Evolutionary conservation across 1,140 invertebrate genomes (phyloP), one percentile per base, ranked within the genome.

Genomic region (Physella acuta): DNA sequence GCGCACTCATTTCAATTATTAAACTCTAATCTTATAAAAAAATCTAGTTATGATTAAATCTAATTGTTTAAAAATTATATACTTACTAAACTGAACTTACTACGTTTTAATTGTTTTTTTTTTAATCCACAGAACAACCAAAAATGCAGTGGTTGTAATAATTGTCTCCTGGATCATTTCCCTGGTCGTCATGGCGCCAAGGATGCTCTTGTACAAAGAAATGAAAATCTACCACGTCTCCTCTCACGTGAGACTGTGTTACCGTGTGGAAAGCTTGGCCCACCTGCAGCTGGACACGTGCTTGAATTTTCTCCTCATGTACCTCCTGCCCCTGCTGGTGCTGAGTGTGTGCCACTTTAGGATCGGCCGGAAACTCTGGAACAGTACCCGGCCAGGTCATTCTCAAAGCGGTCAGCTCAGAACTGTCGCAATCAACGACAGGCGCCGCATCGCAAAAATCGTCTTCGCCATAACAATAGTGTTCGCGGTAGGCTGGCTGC

Each of bases 401-500:
- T 5, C 44, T 17, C 36, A 34, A 36, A 60, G 62, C 49, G 52
- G 51, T 2, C 49, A 73, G 4, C 44, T 72, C 20, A 63, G 69
- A 33, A 3, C 76, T 16, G 55, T 70, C 11, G 72, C 68, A 0
- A 34, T 76, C 17, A 73, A 68, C 53, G 73, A 72, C 28, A 66
- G 74, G 56, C 68, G 73, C 1, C 56, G 70, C 86, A 92, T 97
- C 0, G 93, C 93, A 0, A 90, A 94, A 71, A 93, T 94, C 60
- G 92, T 95, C 16, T 86, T 95, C 61, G 89, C 92, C 0, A 93
- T 97, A 79, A 93, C 95, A 0, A 84, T 94, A 20, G 90, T 95
- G 28, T 96, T 97, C 78, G 92, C 92, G 0, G 85, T 94, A 8
- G 95, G 94, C 79, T 95, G 95, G 83, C 88, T 95, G 39, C 94